Conservation (phyloP, 35 echinoderm and acorn worm genomes). For the Hemicentrotus pulcherrimus region DNA sequence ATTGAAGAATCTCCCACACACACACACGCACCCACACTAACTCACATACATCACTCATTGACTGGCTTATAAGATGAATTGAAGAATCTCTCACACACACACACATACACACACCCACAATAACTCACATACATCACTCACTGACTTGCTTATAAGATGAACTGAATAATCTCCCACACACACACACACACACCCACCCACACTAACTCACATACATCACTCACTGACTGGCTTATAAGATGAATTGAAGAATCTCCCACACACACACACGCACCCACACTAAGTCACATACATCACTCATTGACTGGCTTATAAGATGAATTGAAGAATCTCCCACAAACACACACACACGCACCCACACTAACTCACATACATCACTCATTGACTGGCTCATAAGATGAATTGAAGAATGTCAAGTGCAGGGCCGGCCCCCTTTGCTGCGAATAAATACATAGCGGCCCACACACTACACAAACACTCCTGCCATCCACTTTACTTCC, state of each 20-base stretch:
- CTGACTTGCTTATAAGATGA: background rate
- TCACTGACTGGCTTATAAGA: background rate
- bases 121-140: background rate
- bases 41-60: background rate
- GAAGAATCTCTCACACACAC: background rate
- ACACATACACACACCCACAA: background rate
- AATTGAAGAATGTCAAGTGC: conserved; percentile 44
- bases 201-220: background rate
- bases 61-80: conserved; percentile 25
- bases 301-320: conserved; percentile 19
- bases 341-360: no score
- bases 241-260: conserved; percentile 41
- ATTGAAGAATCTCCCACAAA: conserved; percentile 40
- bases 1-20: conserved; percentile 28
- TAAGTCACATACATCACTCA: background rate
- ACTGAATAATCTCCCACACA: background rate
- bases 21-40: no score
- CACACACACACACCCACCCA: no score
- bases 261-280: no score
- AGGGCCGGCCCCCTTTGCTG: background rate
- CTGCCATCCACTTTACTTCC: background rate
- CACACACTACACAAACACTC: conserved; percentile 39
- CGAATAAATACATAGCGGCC: conserved; percentile 28
- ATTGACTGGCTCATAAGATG: conserved; percentile 26
- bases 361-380: background rate